Percentiles rank a stretch among this genome's conserved stretches.
Evolutionary conservation across 2,888 invertebrate species (phyloP).

Genomic region (Antheraea assamensis): DNA sequence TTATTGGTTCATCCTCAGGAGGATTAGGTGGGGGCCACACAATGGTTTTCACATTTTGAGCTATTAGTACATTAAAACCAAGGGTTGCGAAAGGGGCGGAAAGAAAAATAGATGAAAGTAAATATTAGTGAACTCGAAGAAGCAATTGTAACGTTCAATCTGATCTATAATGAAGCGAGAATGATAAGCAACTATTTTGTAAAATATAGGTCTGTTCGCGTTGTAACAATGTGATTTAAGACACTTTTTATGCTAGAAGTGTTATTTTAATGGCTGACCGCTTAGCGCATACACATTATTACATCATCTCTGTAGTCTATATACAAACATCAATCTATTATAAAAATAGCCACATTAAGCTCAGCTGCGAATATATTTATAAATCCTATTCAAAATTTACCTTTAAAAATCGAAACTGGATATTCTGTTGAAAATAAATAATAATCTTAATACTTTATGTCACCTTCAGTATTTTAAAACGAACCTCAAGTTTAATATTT

Average conservation of each 20-base stretch:
- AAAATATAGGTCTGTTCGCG: constrained; percentile 43
- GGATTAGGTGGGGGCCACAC: constrained; percentile 79
- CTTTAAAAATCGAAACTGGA: constrained; percentile 80
- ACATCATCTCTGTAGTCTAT: constrained; percentile 46
- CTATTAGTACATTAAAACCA: constrained; percentile 59
- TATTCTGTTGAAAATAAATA: constrained; percentile 78
- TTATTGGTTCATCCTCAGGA: constrained; percentile 68
- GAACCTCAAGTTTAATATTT: neutral
- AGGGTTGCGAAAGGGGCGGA: constrained; percentile 51
- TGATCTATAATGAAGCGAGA: constrained; percentile 52
- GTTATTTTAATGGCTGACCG: constrained; percentile 63
- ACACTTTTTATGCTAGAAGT: constrained; percentile 58
- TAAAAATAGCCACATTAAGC: constrained; percentile 67
- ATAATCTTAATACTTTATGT: constrained; percentile 37
- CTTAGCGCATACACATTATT: constrained; percentile 60
- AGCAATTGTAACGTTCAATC: constrained; percentile 43
- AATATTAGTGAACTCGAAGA: constrained; percentile 64
- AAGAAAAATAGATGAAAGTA: constrained; percentile 67
- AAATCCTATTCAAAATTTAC: constrained; percentile 69
- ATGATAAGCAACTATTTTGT: constrained; percentile 49
- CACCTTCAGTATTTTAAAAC: constrained; percentile 23
- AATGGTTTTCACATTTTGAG: constrained; percentile 76
- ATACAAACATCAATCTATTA: constrained; percentile 48
- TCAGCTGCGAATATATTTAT: constrained; percentile 52
- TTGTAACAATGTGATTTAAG: constrained; percentile 49